These are phyloP conservation scores for Enteromius fasciolatus DNA, from an alignment of 2,797 vertebrate genomes.

Conservation along the genomic window DNA sequence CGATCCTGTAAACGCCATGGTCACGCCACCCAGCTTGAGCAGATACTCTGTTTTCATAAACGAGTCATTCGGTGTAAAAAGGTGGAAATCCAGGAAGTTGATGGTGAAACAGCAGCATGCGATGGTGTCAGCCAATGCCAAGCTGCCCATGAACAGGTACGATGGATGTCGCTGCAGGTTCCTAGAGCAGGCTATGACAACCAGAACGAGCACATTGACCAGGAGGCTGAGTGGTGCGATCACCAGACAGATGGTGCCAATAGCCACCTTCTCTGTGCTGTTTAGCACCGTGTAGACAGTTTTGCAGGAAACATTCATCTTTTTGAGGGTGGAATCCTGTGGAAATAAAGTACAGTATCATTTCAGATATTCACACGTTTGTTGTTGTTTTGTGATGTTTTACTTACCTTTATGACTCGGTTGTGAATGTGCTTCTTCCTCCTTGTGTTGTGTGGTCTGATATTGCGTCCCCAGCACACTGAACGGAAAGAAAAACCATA, in stretches of 20 bases:
- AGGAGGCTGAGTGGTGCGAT: conserved; percentile 82
- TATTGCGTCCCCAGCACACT: background rate
- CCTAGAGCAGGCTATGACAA: conserved; percentile 78
- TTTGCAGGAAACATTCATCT: conserved; percentile 46
- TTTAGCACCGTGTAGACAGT: conserved; percentile 83
- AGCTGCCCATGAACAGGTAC: conserved; percentile 88
- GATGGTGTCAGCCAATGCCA: conserved; percentile 88
- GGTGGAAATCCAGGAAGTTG: conserved; percentile 88
- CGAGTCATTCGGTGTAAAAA: conserved; percentile 68
- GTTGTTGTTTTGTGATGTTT: background rate
- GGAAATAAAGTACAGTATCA: background rate
- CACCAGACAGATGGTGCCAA: conserved; percentile 81
- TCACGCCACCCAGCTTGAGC: conserved; percentile 90
- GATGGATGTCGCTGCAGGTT: conserved; percentile 82
- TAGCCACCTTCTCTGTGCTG: conserved; percentile 69
- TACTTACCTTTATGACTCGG: background rate
- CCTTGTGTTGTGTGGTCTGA: background rate
- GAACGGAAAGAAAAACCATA: background rate
- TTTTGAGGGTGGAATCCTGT: conserved; percentile 1
- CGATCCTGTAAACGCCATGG: conserved; percentile 85
- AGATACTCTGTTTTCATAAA: conserved; percentile 73
- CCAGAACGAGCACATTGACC: conserved; percentile 84
- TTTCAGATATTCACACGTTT: background rate
- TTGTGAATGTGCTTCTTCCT: background rate
- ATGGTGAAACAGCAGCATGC: conserved; percentile 86